Evolutionary conservation across 2,797 vertebrate species (phyloP).

Genomic region (Garrulus glandarius): DNA sequence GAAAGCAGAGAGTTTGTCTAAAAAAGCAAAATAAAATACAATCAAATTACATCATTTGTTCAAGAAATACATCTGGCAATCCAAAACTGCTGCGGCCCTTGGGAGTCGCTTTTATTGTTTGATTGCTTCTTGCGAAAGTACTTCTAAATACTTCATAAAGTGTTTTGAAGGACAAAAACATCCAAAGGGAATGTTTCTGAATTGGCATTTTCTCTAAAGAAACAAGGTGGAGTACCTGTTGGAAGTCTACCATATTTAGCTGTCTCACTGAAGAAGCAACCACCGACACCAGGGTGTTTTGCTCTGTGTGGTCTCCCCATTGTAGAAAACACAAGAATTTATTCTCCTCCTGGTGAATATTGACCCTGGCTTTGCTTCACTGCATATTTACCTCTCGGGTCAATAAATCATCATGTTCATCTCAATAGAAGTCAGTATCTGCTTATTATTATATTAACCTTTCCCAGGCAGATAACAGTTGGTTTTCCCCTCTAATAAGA

Average conservation of each 20-base stretch:
- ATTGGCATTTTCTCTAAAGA: not conserved
- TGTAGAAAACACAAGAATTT: constrained; percentile 61
- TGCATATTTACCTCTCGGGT: constrained; percentile 77
- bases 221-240: not conserved
- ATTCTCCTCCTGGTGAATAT: constrained; percentile 70
- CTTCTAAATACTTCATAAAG: not conserved
- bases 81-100: not conserved
- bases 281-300: not conserved
- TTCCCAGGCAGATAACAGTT: constrained; percentile 31
- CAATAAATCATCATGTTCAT: constrained; percentile 78
- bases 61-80: not conserved
- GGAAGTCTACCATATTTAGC: not conserved
- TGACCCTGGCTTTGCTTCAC: constrained; percentile 76
- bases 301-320: not conserved
- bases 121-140: not conserved
- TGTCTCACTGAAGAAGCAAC: not conserved
- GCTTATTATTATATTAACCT: constrained; percentile 71
- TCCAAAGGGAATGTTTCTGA: not conserved
- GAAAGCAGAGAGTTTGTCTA: not conserved
- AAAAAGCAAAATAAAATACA: not conserved
- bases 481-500: constrained; percentile 18
- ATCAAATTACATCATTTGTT: not conserved
- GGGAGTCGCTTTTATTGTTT: not conserved
- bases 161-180: not conserved
- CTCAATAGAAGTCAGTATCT: constrained; percentile 75